Percentiles rank a stretch among this genome's conserved stretches.
phyloP scores from a whole-genome alignment of 2,888 invertebrate species.

The Tetragonula carbonaria region DNA sequence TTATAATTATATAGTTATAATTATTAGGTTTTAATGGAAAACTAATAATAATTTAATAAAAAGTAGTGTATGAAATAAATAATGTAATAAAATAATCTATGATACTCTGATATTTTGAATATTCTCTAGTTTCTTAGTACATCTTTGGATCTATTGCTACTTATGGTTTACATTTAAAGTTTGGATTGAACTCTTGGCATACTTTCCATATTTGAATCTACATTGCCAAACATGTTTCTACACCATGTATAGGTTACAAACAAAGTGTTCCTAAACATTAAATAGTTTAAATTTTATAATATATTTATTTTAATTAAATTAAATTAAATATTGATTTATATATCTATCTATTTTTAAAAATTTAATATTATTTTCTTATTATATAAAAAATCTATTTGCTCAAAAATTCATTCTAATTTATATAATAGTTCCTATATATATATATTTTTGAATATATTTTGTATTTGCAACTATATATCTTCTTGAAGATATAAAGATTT shows the following conservation, averaged over 20 bases:
- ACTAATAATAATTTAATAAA: background rate
- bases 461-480: background rate
- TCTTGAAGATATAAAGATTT: too few relatives aligned
- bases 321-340: background rate
- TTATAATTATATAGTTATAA: background rate
- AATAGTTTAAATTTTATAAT: background rate
- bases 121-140: constrained; percentile 12
- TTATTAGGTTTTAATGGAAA: background rate
- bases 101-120: background rate
- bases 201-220: constrained; percentile 76
- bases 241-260: constrained; percentile 63
- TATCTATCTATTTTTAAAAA: background rate
- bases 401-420: constrained; percentile 53
- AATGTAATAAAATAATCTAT: constrained; percentile 1
- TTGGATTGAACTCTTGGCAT: constrained; percentile 71
- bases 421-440: constrained; percentile 52
- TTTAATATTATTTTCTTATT: background rate
- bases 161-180: constrained; percentile 63
- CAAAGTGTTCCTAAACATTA: constrained; percentile 26
- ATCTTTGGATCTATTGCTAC: constrained; percentile 27
- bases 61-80: background rate
- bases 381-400: constrained; percentile 9
- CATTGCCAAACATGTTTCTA: constrained; percentile 68
- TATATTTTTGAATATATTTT: constrained; percentile 24
- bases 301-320: background rate